Evolutionary conservation across 2,113 vertebrate species (phyloP).

Genomic region (Benitochromis conjunctus): DNA sequence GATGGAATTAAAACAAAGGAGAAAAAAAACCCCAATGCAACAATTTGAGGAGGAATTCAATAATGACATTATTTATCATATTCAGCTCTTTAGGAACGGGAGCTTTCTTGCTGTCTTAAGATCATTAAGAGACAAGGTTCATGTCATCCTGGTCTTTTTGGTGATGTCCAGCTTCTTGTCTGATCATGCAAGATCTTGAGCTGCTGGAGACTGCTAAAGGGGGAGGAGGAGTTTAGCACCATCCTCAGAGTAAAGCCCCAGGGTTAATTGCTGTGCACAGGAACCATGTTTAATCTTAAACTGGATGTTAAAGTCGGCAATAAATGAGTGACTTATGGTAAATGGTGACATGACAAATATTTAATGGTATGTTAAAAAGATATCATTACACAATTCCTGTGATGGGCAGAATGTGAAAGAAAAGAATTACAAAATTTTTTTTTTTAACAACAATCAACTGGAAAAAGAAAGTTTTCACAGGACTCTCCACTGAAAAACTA

Average conservation of each 20-base stretch:
- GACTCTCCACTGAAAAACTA: background rate
- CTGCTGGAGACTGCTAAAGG: background rate
- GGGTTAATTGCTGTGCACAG: background rate
- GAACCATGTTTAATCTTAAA: background rate
- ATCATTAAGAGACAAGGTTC: background rate
- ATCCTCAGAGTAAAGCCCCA: background rate
- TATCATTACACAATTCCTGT: background rate
- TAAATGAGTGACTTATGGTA: background rate
- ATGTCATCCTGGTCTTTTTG: background rate
- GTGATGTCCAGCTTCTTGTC: background rate
- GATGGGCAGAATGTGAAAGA: background rate
- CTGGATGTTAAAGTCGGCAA: background rate
- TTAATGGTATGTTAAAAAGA: background rate
- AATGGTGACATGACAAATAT: background rate
- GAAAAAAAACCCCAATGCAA: background rate
- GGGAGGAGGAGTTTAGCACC: background rate
- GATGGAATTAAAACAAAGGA: background rate
- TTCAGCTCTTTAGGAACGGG: background rate
- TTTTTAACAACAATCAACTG: background rate
- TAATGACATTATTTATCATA: background rate
- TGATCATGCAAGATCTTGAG: background rate
- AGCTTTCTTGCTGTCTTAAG: background rate
- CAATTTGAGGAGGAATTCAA: background rate
- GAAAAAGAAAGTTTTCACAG: background rate
- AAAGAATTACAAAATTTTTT: no score